Evolutionary conservation across 2,888 invertebrate species (phyloP).

Genomic region (Latrodectus hesperus): DNA sequence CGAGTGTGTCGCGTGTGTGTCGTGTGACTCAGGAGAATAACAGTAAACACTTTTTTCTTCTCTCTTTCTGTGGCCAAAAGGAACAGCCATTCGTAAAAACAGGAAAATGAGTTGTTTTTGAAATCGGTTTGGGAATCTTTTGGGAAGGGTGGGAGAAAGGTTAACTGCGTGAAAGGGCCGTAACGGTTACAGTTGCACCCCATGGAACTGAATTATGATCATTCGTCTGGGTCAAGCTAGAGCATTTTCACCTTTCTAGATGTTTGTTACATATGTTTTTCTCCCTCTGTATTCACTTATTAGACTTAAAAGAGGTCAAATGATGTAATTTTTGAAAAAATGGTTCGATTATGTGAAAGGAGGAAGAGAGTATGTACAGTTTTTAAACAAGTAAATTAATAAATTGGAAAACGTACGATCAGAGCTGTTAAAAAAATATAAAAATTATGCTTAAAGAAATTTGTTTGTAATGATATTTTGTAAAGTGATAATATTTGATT

Average conservation of each 20-base stretch:
- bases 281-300: no score
- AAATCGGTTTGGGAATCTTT: slow-evolving; percentile 38
- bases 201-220: neutral
- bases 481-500: no score
- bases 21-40: slow-evolving; percentile 32
- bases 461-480: no score
- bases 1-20: slow-evolving; percentile 28
- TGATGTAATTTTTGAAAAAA: no score
- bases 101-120: slow-evolving; percentile 8
- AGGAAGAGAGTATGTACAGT: no score
- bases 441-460: no score
- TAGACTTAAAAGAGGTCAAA: no score
- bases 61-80: slow-evolving; percentile 16
- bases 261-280: neutral
- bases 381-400: no score
- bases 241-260: neutral
- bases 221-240: neutral
- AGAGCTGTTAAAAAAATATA: no score
- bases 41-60: slow-evolving; percentile 33
- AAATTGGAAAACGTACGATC: no score
- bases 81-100: neutral
- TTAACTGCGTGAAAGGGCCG: slow-evolving; percentile 5
- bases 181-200: slow-evolving; percentile 19
- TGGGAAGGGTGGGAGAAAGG: slow-evolving; percentile 31
- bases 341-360: no score